Conservation (phyloP, 2,888 invertebrate species). For the Brachypalpus laphriformis region DNA sequence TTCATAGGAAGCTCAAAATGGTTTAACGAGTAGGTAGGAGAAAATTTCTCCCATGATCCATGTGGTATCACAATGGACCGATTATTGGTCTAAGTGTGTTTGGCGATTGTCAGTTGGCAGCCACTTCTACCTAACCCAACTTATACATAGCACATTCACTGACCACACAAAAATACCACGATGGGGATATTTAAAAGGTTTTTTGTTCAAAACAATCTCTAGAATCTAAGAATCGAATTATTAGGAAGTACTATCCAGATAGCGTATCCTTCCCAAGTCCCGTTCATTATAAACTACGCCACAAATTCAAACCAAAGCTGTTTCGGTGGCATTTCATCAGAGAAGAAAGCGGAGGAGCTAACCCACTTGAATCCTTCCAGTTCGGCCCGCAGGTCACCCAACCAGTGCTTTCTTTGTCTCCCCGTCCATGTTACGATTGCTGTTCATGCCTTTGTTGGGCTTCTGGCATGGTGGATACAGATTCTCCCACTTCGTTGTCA, state of each 20-base stretch:
- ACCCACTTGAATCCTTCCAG: slow-evolving; percentile 21
- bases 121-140: too few relatives aligned
- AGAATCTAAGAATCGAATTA: neutral
- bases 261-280: neutral
- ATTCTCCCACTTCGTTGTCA: slow-evolving; percentile 45
- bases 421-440: neutral
- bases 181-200: neutral
- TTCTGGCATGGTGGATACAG: slow-evolving; percentile 10
- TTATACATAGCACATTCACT: neutral
- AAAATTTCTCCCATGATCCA: too few relatives aligned
- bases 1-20: too few relatives aligned
- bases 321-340: neutral
- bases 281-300: too few relatives aligned
- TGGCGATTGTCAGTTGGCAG: too few relatives aligned
- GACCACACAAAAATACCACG: neutral
- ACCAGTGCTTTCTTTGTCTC: slow-evolving; percentile 3
- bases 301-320: neutral
- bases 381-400: neutral
- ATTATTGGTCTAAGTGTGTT: too few relatives aligned
- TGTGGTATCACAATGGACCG: too few relatives aligned
- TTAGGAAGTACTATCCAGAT: too few relatives aligned
- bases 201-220: neutral
- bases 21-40: too few relatives aligned
- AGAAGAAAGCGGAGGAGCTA: slow-evolving; percentile 12
- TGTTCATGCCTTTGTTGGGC: too few relatives aligned